Evolutionary conservation across 2,113 vertebrate species (phyloP).

Genomic region (Phylloscopus trochilus): DNA sequence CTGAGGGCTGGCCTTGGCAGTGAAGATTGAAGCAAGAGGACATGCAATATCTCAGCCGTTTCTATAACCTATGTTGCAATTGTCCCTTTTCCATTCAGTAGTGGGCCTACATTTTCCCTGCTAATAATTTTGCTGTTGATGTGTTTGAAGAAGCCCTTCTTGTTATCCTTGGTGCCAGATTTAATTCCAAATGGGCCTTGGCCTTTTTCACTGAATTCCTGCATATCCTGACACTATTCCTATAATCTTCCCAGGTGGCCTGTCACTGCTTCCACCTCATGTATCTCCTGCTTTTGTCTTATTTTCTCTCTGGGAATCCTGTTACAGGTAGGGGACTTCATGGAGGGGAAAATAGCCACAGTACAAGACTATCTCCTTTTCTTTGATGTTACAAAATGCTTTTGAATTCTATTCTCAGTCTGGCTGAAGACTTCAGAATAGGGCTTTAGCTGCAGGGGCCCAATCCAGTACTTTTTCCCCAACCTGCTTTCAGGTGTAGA

Average conservation of each 20-base stretch:
- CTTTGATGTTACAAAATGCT: neutral
- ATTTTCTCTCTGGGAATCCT: neutral
- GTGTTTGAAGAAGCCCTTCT: neutral
- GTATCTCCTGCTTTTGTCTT: neutral
- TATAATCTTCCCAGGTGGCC: neutral
- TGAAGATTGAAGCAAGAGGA: neutral
- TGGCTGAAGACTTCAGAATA: neutral
- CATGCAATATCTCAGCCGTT: neutral
- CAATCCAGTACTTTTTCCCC: neutral
- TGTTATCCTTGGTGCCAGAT: neutral
- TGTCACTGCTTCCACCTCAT: neutral
- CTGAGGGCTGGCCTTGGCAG: neutral
- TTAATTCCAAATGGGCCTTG: neutral
- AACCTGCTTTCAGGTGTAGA: rapidly evolving
- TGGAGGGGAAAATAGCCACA: neutral
- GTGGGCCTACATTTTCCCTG: neutral
- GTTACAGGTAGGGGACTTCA: neutral
- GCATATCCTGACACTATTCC: neutral
- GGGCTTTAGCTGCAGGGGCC: neutral
- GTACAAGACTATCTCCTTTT: neutral
- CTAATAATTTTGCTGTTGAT: neutral
- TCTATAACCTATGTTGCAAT: neutral
- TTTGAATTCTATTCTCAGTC: neutral
- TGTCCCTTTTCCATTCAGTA: neutral
- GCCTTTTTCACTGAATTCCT: neutral